A percentile compares a stretch with the other conserved stretches of the same genome.
phyloP scores from a whole-genome alignment of 2,113 vertebrate species.

The Pomatorhinus ruficollis region DNA sequence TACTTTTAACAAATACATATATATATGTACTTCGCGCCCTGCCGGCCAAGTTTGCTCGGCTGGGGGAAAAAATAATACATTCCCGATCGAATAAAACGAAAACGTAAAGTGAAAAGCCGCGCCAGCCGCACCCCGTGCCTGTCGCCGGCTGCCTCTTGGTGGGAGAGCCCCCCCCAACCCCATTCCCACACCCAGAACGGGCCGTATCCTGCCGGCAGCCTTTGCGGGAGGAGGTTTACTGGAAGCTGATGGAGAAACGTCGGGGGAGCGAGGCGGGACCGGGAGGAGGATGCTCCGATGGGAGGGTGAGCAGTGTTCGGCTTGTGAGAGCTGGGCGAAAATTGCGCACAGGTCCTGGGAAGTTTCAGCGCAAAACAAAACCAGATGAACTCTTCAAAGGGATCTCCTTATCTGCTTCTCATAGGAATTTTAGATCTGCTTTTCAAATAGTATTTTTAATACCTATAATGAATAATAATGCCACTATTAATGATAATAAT shows the following conservation, averaged over 20 bases:
- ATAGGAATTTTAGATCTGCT: slow-evolving; percentile 13
- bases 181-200: background rate
- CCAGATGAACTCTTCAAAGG: slow-evolving; percentile 71
- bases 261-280: background rate
- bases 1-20: background rate
- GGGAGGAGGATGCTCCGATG: background rate
- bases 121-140: background rate
- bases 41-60: background rate
- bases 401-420: slow-evolving; percentile 18
- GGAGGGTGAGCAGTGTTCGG: background rate
- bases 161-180: background rate
- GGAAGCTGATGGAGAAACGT: background rate
- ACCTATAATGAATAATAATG: background rate
- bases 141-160: background rate
- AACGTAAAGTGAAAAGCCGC: background rate
- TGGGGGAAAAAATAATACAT: background rate
- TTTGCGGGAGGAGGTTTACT: background rate
- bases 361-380: slow-evolving; percentile 68
- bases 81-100: background rate
- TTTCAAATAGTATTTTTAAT: background rate
- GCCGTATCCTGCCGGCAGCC: background rate
- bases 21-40: background rate
- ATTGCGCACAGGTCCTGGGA: background rate
- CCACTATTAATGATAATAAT: background rate
- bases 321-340: background rate